Evolutionary conservation across 2,888 invertebrate genomes (phyloP).

Genomic region (Tubulanus polymorphus): DNA sequence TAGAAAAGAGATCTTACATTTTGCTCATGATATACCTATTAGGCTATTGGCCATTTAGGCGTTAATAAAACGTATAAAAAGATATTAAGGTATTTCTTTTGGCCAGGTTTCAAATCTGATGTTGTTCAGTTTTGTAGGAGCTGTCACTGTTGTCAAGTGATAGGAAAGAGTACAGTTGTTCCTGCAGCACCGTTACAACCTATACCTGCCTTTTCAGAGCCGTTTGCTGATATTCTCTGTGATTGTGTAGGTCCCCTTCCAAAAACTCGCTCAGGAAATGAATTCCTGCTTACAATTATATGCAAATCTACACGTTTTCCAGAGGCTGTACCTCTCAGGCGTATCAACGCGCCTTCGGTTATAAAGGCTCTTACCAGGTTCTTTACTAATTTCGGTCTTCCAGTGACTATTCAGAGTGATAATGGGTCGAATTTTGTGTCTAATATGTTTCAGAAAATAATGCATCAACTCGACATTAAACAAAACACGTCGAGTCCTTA

Average conservation of each 20-base stretch:
- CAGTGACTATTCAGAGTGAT: constrained; percentile 20
- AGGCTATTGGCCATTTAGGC: constrained; percentile 18
- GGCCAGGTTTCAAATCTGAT: constrained; percentile 12
- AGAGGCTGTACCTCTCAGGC: constrained; percentile 26
- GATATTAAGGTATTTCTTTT: constrained; percentile 16
- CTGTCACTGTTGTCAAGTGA: constrained; percentile 18
- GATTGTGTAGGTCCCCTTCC: constrained; percentile 23
- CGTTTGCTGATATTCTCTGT: constrained; percentile 16
- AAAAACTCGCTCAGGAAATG: constrained; percentile 15
- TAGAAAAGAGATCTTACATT: constrained; percentile 7
- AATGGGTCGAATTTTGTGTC: constrained; percentile 20
- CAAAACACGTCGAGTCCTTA: background rate
- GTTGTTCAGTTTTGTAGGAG: constrained; percentile 13
- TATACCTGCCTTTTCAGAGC: constrained; percentile 15
- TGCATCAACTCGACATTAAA: too few relatives aligned
- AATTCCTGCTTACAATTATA: constrained; percentile 20
- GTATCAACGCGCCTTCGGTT: constrained; percentile 19
- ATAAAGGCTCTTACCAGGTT: constrained; percentile 20
- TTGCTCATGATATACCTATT: constrained; percentile 17
- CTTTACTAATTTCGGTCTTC: constrained; percentile 21
- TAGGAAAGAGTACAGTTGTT: constrained; percentile 16
- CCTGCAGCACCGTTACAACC: constrained; percentile 11
- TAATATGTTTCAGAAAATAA: constrained; percentile 18
- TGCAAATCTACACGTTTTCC: constrained; percentile 20
- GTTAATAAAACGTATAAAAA: constrained; percentile 14